These are phyloP conservation scores for Pocillopora grandis DNA, from an alignment of 92 coral and sea anemone genomes.

Conservation along the genomic window DNA sequence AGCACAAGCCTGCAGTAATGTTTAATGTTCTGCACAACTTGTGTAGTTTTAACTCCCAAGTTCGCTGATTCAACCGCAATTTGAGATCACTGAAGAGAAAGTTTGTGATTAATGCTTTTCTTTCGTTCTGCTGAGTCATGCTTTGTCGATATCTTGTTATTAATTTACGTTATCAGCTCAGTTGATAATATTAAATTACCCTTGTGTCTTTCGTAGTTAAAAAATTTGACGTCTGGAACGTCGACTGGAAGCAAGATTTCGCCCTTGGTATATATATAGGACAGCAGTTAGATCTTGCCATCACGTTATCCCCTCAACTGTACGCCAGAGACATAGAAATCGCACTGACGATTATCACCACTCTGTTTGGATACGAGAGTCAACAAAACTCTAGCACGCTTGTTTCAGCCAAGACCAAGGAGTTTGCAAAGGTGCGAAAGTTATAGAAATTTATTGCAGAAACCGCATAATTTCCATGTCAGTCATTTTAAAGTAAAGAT, in stretches of 20 bases:
- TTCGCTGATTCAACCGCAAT: not conserved
- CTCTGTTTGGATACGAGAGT: slow-evolving; percentile 90
- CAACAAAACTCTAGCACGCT: slow-evolving; percentile 80
- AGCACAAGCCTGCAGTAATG: not conserved
- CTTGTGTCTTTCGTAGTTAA: slow-evolving; percentile 44
- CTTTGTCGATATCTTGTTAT: not conserved
- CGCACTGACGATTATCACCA: slow-evolving; percentile 75
- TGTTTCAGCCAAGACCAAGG: slow-evolving; percentile 86
- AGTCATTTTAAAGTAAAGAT: too few species aligned
- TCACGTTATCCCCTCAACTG: slow-evolving; percentile 76
- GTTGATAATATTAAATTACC: too few species aligned
- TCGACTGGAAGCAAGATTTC: slow-evolving; percentile 68
- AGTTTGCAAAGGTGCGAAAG: slow-evolving; percentile 84
- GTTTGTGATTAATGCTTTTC: not conserved
- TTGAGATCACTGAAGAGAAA: not conserved
- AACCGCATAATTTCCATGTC: too few species aligned
- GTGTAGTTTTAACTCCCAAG: too few species aligned
- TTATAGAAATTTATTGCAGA: not conserved
- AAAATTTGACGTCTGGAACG: slow-evolving; percentile 64
- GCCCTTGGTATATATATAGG: slow-evolving; percentile 72
- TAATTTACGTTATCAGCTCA: not conserved
- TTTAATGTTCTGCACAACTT: not conserved
- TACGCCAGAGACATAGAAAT: slow-evolving; percentile 87
- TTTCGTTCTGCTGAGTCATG: slow-evolving; percentile 72
- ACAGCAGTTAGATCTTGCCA: slow-evolving; percentile 64